A percentile compares a stretch with the other conserved stretches of the same genome.
Evolutionary conservation across 1,140 invertebrate genomes (phyloP).

Genomic region (Diabrotica virgifera): DNA sequence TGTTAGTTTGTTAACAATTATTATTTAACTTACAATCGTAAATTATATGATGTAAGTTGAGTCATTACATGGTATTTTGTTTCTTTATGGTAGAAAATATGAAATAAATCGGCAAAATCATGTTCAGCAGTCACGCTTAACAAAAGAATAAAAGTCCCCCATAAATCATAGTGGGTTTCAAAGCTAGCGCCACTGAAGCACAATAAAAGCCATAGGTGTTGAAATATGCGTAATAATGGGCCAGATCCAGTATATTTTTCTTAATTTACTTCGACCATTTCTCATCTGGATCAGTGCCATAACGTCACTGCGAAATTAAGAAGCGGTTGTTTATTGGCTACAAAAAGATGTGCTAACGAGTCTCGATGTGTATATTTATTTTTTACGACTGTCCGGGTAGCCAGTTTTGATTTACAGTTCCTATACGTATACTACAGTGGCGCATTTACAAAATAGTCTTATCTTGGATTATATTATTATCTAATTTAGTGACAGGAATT

Average conservation of each 20-base stretch:
- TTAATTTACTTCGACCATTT: constrained; percentile 33
- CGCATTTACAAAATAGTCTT: background rate
- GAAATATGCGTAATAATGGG: constrained; percentile 27
- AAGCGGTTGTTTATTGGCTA: constrained; percentile 34
- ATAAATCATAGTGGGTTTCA: no score
- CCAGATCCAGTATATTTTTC: constrained; percentile 27
- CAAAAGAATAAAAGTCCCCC: no score
- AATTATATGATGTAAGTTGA: no score
- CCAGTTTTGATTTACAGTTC: background rate
- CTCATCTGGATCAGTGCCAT: constrained; percentile 32
- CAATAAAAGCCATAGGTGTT: constrained; percentile 26
- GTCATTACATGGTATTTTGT: no score
- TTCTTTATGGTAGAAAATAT: no score
- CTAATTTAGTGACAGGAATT: no score
- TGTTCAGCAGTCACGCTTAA: no score
- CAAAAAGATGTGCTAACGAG: constrained; percentile 35
- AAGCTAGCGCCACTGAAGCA: background rate
- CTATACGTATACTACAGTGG: background rate
- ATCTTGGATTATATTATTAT: no score
- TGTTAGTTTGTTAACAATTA: no score
- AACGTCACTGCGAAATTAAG: constrained; percentile 37
- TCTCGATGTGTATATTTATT: constrained; percentile 24
- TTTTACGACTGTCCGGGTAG: constrained; percentile 19
- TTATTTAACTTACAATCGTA: no score
- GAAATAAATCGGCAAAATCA: no score